Conservation (phyloP, 2,888 invertebrate genomes). For the Cryptops parisi region DNA sequence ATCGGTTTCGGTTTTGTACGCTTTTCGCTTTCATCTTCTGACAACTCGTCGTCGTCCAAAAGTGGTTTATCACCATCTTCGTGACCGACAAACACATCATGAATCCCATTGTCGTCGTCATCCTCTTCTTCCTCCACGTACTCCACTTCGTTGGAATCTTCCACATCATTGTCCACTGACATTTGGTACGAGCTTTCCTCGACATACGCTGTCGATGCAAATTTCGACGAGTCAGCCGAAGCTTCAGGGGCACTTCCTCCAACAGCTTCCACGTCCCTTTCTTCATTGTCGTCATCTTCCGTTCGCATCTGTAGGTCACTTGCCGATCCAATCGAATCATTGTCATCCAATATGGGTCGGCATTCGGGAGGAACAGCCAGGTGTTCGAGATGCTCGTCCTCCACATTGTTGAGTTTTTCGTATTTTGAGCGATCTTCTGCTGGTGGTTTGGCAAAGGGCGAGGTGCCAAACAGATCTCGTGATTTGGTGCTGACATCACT, state of each 20-base stretch:
- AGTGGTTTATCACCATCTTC: conserved; percentile 60
- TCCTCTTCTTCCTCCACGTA: conserved; percentile 28
- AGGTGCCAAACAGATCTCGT: conserved; percentile 13
- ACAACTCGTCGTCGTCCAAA: conserved; percentile 58
- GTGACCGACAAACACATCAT: conserved; percentile 47
- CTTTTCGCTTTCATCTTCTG: conserved; percentile 23
- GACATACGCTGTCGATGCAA: background rate
- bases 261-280: conserved; percentile 20
- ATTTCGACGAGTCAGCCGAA: background rate
- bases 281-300: conserved; percentile 35
- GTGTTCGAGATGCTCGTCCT: conserved; percentile 23
- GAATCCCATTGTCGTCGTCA: background rate
- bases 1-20: background rate
- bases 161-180: background rate
- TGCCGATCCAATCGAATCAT: conserved; percentile 56
- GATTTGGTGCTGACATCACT: conserved; percentile 17
- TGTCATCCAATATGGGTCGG: conserved; percentile 18
- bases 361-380: background rate
- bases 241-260: no score
- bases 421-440: conserved; percentile 59
- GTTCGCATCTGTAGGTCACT: conserved; percentile 48
- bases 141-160: background rate
- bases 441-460: conserved; percentile 33
- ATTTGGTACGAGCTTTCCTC: conserved; percentile 28
- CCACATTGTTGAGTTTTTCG: conserved; percentile 47